Conservation (phyloP, 2,888 invertebrate species). For the Orthonevra nobilis region DNA sequence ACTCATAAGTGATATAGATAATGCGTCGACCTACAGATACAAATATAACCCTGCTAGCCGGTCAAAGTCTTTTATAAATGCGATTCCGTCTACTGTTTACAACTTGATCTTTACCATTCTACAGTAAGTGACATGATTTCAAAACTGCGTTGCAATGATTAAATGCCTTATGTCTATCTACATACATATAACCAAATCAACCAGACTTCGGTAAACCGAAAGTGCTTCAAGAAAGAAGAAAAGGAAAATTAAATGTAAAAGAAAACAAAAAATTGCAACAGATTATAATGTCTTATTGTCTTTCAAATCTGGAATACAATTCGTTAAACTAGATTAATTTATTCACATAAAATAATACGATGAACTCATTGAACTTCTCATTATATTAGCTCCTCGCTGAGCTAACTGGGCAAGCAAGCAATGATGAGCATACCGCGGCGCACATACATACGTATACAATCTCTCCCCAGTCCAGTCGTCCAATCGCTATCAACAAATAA, state of each 20-base stretch:
- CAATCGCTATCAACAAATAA: conserved; percentile 47
- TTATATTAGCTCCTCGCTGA: conserved; percentile 32
- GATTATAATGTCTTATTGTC: conserved; percentile 6
- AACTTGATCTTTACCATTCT: conserved; percentile 5
- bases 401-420: conserved; percentile 52
- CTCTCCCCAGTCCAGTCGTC: conserved; percentile 44
- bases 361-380: conserved; percentile 58
- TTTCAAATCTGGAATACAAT: conserved; percentile 53
- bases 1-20: neutral
- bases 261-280: conserved; percentile 13
- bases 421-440: conserved; percentile 25
- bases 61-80: conserved; percentile 19
- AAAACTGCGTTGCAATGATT: conserved; percentile 14
- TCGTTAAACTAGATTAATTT: conserved; percentile 59
- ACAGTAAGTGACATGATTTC: conserved; percentile 12
- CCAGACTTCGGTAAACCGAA: conserved; percentile 3
- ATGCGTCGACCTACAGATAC: too few species aligned
- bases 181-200: too few species aligned
- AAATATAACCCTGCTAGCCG: conserved; percentile 7
- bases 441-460: conserved; percentile 16
- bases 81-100: neutral
- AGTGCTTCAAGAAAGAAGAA: neutral
- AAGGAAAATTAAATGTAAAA: neutral
- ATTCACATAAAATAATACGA: conserved; percentile 43
- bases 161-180: too few species aligned